phyloP scores from a whole-genome alignment of 2,888 invertebrate species.

The Rhodophaea formosa region DNA sequence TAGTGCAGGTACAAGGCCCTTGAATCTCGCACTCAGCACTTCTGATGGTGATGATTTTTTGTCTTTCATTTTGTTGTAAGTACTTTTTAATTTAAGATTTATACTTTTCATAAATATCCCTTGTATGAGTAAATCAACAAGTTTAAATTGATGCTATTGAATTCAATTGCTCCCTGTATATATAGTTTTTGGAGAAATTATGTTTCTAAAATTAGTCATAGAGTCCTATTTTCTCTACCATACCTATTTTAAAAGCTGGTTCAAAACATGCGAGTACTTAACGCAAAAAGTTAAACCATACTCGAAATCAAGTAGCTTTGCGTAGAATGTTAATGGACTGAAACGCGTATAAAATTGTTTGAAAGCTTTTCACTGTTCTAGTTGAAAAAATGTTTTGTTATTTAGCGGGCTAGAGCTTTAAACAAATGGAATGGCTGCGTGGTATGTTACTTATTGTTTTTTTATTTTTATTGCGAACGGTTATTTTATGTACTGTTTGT shows the following conservation, averaged over 20 bases:
- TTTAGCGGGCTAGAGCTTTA: conserved; percentile 20
- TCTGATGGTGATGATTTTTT: too few species aligned
- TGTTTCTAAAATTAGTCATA: too few species aligned
- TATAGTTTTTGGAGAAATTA: too few species aligned
- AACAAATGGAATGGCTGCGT: conserved; percentile 16
- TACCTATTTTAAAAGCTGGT: neutral
- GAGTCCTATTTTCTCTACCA: too few species aligned
- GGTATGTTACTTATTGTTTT: conserved; percentile 2
- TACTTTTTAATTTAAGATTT: too few species aligned
- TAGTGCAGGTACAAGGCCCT: too few species aligned
- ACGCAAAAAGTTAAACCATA: neutral
- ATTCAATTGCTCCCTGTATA: too few species aligned
- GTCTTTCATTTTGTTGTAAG: too few species aligned
- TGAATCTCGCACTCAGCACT: too few species aligned
- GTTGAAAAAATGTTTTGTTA: conserved; percentile 22
- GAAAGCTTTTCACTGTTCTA: conserved; percentile 27
- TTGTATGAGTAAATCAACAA: too few species aligned
- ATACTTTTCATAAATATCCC: too few species aligned
- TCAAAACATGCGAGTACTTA: neutral
- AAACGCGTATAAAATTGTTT: conserved; percentile 27
- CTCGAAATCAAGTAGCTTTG: conserved; percentile 11
- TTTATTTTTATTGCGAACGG: neutral
- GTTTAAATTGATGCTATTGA: too few species aligned
- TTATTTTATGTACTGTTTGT: neutral
- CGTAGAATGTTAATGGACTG: conserved; percentile 16